Percentiles rank a stretch among this genome's conserved stretches.
Conservation (phyloP, 2,888 invertebrate species). For the Mythimna loreyi region DNA sequence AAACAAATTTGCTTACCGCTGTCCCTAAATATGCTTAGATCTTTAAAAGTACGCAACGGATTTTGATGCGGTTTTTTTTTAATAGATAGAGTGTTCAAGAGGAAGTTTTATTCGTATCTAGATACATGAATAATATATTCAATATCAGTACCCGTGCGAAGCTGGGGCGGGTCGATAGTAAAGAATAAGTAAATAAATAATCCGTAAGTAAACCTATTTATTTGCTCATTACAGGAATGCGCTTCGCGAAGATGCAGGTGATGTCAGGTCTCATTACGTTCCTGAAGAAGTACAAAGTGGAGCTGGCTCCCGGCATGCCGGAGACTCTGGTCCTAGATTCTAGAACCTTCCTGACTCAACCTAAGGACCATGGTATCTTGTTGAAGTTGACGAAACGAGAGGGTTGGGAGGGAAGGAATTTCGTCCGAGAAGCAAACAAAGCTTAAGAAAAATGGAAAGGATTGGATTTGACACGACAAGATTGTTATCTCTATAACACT, state of each 20-base stretch:
- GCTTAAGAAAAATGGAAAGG: not conserved
- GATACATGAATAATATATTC: too few species aligned
- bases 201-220: not conserved
- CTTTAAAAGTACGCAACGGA: too few species aligned
- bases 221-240: slow-evolving; percentile 22
- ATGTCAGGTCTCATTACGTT: slow-evolving; percentile 69
- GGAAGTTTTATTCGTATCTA: too few species aligned
- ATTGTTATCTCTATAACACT: not conserved
- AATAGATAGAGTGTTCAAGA: too few species aligned
- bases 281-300: slow-evolving; percentile 69
- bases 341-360: slow-evolving; percentile 43
- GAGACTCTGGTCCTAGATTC: slow-evolving; percentile 29
- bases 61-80: too few species aligned
- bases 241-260: slow-evolving; percentile 70
- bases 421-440: slow-evolving; percentile 8
- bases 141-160: too few species aligned
- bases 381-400: slow-evolving; percentile 56
- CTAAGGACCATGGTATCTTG: slow-evolving; percentile 40
- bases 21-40: too few species aligned
- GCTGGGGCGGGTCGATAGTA: too few species aligned
- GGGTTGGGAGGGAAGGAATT: slow-evolving; percentile 51
- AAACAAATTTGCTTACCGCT: too few species aligned
- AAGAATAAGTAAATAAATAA: too few species aligned
- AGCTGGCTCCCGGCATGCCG: slow-evolving; percentile 65
- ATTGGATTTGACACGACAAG: rapidly evolving